phyloP scores from a whole-genome alignment of 2,797 vertebrate species.

The Tokudaia muenninki region DNA sequence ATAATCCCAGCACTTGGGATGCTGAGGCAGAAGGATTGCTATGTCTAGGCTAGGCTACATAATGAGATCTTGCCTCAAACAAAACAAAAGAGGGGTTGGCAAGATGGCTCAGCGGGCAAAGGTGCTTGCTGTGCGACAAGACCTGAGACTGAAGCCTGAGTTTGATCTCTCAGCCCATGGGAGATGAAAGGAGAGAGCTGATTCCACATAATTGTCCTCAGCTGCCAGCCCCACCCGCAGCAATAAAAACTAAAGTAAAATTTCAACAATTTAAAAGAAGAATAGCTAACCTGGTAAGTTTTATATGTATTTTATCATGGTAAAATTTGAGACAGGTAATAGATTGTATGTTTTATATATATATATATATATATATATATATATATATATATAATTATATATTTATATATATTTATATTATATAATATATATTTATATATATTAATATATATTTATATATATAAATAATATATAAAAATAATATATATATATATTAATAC shows the following conservation, averaged over 20 bases:
- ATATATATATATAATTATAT: not conserved
- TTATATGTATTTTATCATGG: not conserved
- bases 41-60: not conserved
- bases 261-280: not conserved
- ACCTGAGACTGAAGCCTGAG: not conserved
- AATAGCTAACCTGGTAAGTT: not conserved
- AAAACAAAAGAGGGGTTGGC: not conserved
- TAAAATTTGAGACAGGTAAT: not conserved
- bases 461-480: no score
- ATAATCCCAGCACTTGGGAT: not conserved
- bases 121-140: not conserved
- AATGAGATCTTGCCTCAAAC: not conserved
- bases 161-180: not conserved
- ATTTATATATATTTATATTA: not conserved
- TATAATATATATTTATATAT: not conserved
- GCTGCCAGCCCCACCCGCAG: not conserved
- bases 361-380: not conserved
- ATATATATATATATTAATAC: not conserved
- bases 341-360: not conserved
- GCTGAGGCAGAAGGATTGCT: slow-evolving; percentile 5
- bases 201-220: not conserved
- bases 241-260: not conserved
- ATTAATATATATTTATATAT: not conserved
- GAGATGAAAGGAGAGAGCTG: not conserved
- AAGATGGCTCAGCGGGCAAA: not conserved